Evolutionary conservation across 2,113 vertebrate species (phyloP).

Genomic region (Lophochroa leadbeateri): DNA sequence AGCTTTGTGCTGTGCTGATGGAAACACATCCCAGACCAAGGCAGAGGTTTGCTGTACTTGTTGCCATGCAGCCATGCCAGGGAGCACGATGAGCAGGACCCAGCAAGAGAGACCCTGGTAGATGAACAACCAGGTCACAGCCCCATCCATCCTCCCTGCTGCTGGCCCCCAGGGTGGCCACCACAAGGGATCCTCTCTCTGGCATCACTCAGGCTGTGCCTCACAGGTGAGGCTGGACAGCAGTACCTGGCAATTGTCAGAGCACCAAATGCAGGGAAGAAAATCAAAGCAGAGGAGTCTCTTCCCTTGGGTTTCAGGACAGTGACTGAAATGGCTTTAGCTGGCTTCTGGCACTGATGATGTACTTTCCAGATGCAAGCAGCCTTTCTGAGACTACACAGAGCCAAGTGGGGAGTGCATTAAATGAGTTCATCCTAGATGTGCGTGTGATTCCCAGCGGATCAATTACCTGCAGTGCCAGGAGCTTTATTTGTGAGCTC

Average conservation of each 20-base stretch:
- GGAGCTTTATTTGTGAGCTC: background rate
- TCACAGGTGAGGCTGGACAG: accelerated
- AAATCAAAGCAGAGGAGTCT: background rate
- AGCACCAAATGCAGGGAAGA: background rate
- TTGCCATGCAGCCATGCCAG: accelerated
- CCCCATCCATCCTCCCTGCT: background rate
- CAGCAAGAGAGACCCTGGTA: background rate
- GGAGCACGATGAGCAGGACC: background rate
- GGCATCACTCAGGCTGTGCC: background rate
- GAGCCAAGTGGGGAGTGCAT: background rate
- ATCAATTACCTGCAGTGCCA: background rate
- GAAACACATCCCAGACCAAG: background rate
- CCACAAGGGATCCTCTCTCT: accelerated
- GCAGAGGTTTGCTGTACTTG: background rate
- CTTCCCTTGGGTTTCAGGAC: background rate
- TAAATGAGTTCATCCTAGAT: background rate
- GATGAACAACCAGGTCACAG: accelerated
- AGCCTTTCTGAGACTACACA: background rate
- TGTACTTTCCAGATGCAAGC: background rate
- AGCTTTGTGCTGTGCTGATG: background rate
- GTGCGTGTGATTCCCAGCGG: background rate
- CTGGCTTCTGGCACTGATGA: background rate
- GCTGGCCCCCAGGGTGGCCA: background rate
- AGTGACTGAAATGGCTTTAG: background rate
- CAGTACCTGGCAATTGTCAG: accelerated